A percentile compares a stretch with the other conserved stretches of the same genome.
These are phyloP conservation scores for Salarias fasciatus DNA, from an alignment of 2,797 vertebrate genomes.

Conservation along the genomic window DNA sequence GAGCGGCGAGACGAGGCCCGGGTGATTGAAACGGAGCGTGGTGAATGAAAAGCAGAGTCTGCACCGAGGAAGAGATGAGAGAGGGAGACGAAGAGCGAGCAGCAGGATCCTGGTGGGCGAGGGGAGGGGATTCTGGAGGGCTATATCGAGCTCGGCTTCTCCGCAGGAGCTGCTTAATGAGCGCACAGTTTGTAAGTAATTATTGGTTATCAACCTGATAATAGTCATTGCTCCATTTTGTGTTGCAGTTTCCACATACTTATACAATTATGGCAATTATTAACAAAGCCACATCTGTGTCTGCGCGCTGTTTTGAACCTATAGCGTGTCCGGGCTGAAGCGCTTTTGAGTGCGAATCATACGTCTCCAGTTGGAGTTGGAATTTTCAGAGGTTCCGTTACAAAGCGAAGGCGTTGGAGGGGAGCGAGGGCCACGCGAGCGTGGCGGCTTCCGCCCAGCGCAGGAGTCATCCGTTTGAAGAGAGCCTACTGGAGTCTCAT, in stretches of 20 bases:
- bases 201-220: constrained; percentile 84
- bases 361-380: background rate
- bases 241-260: constrained; percentile 71
- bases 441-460: constrained; percentile 19
- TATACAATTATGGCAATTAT: constrained; percentile 79
- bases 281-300: constrained; percentile 38
- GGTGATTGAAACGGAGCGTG: constrained; percentile 45
- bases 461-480: constrained; percentile 59
- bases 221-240: constrained; percentile 79
- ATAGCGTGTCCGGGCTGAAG: constrained; percentile 3
- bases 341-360: too few relatives aligned
- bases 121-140: constrained; percentile 64
- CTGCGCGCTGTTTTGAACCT: constrained; percentile 58
- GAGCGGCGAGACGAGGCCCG: constrained; percentile 14
- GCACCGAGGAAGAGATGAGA: constrained; percentile 24
- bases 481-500: constrained; percentile 62
- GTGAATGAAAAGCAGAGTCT: constrained; percentile 37
- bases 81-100: constrained; percentile 43
- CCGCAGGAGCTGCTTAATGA: constrained; percentile 77
- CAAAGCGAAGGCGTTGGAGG: constrained; percentile 1
- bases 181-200: constrained; percentile 80
- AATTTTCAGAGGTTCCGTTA: background rate
- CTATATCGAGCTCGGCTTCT: constrained; percentile 70
- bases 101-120: constrained; percentile 52
- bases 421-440: constrained; percentile 16